A percentile compares a stretch with the other conserved stretches of the same genome.
Conservation (phyloP, 1,140 invertebrate species). For the Holcopasites calliopsidis region DNA sequence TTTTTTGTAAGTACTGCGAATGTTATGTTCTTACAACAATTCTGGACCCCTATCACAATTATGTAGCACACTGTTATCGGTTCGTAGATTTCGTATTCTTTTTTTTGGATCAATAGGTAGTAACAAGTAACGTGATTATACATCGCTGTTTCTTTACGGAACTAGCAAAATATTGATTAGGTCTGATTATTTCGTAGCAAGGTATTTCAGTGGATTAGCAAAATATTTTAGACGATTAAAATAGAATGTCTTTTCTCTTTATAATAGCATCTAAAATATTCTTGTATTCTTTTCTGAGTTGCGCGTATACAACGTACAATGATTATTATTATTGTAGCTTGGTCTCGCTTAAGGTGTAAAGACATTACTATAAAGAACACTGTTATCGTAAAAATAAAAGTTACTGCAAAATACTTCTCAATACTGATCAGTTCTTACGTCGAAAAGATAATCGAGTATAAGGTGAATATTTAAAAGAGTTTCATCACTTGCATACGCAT, state of each 20-base stretch:
- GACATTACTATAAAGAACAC: conserved; percentile 10
- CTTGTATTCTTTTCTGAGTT: conserved; percentile 41
- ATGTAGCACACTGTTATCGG: conserved; percentile 58
- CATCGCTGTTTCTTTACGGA: conserved; percentile 38
- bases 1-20: conserved; percentile 49
- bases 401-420: conserved; percentile 11
- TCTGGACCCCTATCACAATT: conserved; percentile 70
- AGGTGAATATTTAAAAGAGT: not conserved
- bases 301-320: conserved; percentile 38
- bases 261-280: conserved; percentile 49
- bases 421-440: conserved; percentile 38
- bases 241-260: conserved; percentile 58
- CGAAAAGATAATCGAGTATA: conserved; percentile 20
- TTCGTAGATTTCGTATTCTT: not conserved
- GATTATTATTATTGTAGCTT: conserved; percentile 30
- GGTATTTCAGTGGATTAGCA: conserved; percentile 65
- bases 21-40: conserved; percentile 35
- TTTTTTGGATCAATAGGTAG: conserved; percentile 11
- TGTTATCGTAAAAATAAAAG: conserved; percentile 20
- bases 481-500: not conserved
- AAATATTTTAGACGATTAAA: conserved; percentile 70
- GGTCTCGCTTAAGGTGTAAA: conserved; percentile 29
- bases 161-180: conserved; percentile 46
- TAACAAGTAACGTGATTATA: conserved; percentile 28
- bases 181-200: too few species aligned